These are phyloP conservation scores for Phrynocephalus forsythii DNA, from an alignment of 2,797 vertebrate genomes.

Conservation along the genomic window DNA sequence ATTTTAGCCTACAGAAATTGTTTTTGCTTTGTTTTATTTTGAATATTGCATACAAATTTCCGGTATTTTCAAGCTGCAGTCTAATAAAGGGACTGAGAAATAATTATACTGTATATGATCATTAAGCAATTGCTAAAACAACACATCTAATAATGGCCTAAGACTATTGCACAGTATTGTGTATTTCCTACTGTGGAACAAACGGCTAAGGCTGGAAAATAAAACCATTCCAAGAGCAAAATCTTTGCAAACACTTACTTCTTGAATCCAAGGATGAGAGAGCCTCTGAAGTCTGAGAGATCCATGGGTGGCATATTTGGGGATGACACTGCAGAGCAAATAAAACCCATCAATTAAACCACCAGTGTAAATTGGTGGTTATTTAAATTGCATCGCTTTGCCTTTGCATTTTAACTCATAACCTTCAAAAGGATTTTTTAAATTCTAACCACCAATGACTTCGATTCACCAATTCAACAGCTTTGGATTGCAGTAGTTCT, in stretches of 20 bases:
- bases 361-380: background rate
- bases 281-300: slow-evolving; percentile 71
- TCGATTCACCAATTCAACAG: background rate
- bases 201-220: background rate
- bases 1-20: no score
- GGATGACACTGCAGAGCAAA: slow-evolving; percentile 85
- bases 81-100: no score
- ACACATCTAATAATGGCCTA: no score
- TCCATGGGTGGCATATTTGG: slow-evolving; percentile 76
- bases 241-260: slow-evolving; percentile 79
- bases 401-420: background rate
- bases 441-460: no score
- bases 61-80: no score
- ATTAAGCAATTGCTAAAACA: no score
- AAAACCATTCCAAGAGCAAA: slow-evolving; percentile 15
- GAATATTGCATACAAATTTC: no score
- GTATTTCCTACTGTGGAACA: no score
- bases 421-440: background rate
- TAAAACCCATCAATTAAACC: slow-evolving; percentile 7
- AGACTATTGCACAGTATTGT: no score
- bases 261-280: slow-evolving; percentile 83
- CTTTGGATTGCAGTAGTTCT: background rate
- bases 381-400: background rate
- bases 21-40: no score
- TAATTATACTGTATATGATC: no score